Percentiles rank a stretch among this genome's conserved stretches.
These are phyloP conservation scores for Urophycis tenuis DNA, from an alignment of 2,797 vertebrate species.

Conservation along the genomic window DNA sequence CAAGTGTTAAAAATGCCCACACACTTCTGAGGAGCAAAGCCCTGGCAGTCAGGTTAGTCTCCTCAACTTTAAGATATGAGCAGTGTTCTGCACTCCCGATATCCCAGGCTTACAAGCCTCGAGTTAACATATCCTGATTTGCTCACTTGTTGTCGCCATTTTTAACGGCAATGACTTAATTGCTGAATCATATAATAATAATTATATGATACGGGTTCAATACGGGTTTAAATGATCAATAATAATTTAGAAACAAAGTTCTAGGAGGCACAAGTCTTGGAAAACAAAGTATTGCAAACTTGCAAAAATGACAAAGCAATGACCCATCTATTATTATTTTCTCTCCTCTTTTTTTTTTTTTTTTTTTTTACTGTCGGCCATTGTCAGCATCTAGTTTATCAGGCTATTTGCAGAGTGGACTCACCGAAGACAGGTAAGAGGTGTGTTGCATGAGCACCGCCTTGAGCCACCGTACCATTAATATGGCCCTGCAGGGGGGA, in stretches of 20 bases:
- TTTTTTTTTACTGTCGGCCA: background rate
- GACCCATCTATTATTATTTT: no score
- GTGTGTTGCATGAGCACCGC: conserved; percentile 86
- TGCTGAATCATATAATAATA: no score
- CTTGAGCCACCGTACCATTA: conserved; percentile 93
- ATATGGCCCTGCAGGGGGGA: conserved; percentile 73
- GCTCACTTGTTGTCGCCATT: background rate
- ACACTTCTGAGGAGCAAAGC: background rate
- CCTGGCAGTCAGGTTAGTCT: no score
- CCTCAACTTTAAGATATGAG: no score
- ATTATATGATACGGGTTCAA: no score
- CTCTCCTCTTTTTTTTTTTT: no score
- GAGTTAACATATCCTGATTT: background rate
- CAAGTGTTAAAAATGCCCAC: no score
- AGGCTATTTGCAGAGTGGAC: conserved; percentile 45
- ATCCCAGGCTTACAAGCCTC: background rate
- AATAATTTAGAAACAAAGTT: no score
- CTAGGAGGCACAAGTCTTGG: background rate
- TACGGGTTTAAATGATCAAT: no score
- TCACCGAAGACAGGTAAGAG: conserved; percentile 93
- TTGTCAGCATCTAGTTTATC: background rate
- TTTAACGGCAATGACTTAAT: no score
- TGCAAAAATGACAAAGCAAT: background rate
- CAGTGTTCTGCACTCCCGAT: background rate
- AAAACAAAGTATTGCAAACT: background rate